Evolutionary conservation across 1,140 invertebrate species (phyloP).

Genomic region (Lucilia cuprina): DNA sequence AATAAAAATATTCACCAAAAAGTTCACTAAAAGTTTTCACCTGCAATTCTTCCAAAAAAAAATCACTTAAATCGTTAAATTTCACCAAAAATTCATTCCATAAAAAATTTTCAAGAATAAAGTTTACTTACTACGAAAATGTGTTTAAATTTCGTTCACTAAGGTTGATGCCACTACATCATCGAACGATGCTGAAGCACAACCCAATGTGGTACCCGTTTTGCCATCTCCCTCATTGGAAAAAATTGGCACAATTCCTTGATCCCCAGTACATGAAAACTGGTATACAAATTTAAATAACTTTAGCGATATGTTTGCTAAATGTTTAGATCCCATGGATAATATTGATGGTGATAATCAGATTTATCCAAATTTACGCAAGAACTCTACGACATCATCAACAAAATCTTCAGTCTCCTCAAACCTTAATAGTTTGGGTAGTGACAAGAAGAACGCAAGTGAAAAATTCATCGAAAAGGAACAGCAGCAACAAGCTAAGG

Average conservation of each 20-base stretch:
- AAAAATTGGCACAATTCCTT: constrained; percentile 49
- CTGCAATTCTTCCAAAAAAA: too few species aligned
- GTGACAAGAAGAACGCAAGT: neutral
- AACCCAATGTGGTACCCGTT: constrained; percentile 40
- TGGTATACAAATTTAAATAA: constrained; percentile 57
- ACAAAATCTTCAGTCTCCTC: neutral
- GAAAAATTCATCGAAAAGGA: neutral
- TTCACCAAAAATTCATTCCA: too few species aligned
- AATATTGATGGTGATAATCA: constrained; percentile 5
- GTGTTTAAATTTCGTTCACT: too few species aligned
- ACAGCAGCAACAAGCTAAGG: neutral
- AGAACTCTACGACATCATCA: constrained; percentile 19
- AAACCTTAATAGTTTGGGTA: neutral
- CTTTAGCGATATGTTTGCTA: constrained; percentile 59
- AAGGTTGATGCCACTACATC: neutral
- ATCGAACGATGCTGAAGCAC: neutral
- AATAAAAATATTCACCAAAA: too few species aligned
- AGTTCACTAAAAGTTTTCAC: too few species aligned
- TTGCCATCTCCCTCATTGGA: constrained; percentile 41
- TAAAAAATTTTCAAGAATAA: too few species aligned
- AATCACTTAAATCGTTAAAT: too few species aligned
- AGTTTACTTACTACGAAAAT: too few species aligned
- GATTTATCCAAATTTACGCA: constrained; percentile 17
- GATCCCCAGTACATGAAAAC: constrained; percentile 56
- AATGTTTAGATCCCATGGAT: constrained; percentile 57